Evolutionary conservation across 1,140 invertebrate species (phyloP), one percentile per base, ranked within the genome.

Genomic region (Drosophila funebris): DNA sequence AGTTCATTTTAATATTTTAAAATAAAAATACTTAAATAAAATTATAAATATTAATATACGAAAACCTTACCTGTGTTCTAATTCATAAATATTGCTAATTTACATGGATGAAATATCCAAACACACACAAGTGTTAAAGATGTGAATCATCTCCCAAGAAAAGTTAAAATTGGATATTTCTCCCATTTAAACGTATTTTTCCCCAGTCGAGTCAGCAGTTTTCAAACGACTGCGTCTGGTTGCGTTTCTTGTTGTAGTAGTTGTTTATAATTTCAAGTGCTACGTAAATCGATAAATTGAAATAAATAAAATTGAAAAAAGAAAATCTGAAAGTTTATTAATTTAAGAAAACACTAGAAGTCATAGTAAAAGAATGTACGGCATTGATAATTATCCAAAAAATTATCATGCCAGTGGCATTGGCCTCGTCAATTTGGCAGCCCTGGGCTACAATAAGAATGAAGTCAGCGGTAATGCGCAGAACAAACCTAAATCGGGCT

Each of bases 351-450:
- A 50, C 53, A 69, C 13, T 18, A 52, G 48, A 3, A 33, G 37
- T 22, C 43, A 53, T 16, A 68, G 20, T 50, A n/a, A 78, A 68
- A 76, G 29, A 60, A 89, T 84, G 85, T 89, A 84, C 71, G 73
- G 73, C 61, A 84, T 88, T 58, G 83, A 90, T 76, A 88, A 90
- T 88, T 90, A 88, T 69, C 88, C 88, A 31, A 90, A 90, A 57
- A 90, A 90, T 82, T 90, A 90, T 90, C 88, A 88, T 79, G 84
- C 88, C 33, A 90, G 77, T 64, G 88, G 88, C 64, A 90, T 90
- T 84, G 88, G 88, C 61, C 83, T 90, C 53, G 88, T 90, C 33
- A 90, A 90, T 63, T 71, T 90, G 60, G 88, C 88, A 54, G 88
- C 88, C 56, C 76, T 90, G 54, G 88, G 88, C 73, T 90, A 90